Conservation (phyloP, 37 sponge, comb jelly and placozoan species). For the Halisarca cf. caerulea region DNA sequence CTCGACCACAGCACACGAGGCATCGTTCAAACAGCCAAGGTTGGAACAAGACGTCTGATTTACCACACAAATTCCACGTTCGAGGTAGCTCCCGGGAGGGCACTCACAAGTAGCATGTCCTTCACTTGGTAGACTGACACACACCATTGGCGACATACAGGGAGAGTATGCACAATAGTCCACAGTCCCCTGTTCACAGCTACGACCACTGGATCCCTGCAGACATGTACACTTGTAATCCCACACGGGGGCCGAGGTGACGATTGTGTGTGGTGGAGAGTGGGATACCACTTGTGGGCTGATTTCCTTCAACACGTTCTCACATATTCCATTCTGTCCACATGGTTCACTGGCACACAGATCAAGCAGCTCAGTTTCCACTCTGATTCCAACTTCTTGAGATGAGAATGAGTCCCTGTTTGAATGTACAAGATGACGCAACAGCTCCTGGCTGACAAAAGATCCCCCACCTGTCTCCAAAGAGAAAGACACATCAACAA, state of each 20-base stretch:
- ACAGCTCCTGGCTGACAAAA: slow-evolving; percentile 31
- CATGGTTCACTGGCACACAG: slow-evolving; percentile 55
- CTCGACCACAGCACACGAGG: not conserved
- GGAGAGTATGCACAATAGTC: slow-evolving; percentile 18
- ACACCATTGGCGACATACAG: not conserved
- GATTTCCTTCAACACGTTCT: slow-evolving; percentile 7
- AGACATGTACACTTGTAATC: slow-evolving; percentile 35
- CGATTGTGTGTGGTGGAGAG: not conserved
- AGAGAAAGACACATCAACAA: slow-evolving; percentile 28
- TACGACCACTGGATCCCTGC: slow-evolving; percentile 10
- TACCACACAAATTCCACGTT: not conserved
- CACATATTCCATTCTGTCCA: slow-evolving; percentile 30
- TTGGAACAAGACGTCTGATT: slow-evolving; percentile 3
- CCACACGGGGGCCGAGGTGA: not conserved
- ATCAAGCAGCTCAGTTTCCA: slow-evolving; percentile 49
- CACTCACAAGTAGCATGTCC: not conserved
- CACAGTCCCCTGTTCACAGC: slow-evolving; percentile 13
- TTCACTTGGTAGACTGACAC: not conserved
- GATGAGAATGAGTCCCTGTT: slow-evolving; percentile 23
- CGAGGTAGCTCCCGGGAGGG: not conserved
- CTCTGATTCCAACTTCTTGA: not conserved
- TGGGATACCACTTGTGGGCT: not conserved
- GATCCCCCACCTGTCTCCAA: not conserved
- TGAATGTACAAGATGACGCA: slow-evolving; percentile 57
- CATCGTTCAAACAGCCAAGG: slow-evolving; percentile 24